Evolutionary conservation across 2,888 invertebrate genomes (phyloP), one percentile per base, ranked within the genome.

Genomic region (Coremacera marginata): DNA sequence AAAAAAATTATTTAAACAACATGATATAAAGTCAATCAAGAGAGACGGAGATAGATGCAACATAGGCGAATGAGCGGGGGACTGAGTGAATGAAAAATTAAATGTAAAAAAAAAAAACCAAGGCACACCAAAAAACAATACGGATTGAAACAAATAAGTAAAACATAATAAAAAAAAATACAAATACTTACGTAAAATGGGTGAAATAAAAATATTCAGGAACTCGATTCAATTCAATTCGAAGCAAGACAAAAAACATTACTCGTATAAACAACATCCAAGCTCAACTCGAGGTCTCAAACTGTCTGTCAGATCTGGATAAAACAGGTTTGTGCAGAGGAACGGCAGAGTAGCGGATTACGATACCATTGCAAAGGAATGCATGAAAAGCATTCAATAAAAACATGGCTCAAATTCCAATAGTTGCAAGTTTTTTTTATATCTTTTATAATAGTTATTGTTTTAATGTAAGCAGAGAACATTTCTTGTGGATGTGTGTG

Each of bases 61-160:
- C 1, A 22, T 19, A 22, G 44, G 25, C 9, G 4, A 0, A 34
- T 55, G n/a, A 44, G 44, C 11, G 67, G 3, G 22, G 9, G 49
- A 67, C 19, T 44, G 67, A 67, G 44, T 19, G 44, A 37, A 22
- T 37, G 22, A 19, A 44, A 62, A 27, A 27, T 27, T 25, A 14
- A 14, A 60, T 22, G 25, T 84, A 51, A 65, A 82, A 31, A 60
- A 25, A 37, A 25, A 7, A 82, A 31, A 60, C n/a, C n/a, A 25
- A 7, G 9, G 16, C 27, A 9, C 8, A 19, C 82, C 81, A 63
- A 57, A 62, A 16, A 71, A 37, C 37, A 76, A 63, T 19, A 63
- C n/a, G 44, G 27, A 60, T 27, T 22, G 25, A n/a, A 60, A 60
- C 60, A 60, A 60, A n/a, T 7, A 37, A 44, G 14, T 11, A 62